Conservation (phyloP, 2,797 vertebrate species). For the Valencia hispanica region DNA sequence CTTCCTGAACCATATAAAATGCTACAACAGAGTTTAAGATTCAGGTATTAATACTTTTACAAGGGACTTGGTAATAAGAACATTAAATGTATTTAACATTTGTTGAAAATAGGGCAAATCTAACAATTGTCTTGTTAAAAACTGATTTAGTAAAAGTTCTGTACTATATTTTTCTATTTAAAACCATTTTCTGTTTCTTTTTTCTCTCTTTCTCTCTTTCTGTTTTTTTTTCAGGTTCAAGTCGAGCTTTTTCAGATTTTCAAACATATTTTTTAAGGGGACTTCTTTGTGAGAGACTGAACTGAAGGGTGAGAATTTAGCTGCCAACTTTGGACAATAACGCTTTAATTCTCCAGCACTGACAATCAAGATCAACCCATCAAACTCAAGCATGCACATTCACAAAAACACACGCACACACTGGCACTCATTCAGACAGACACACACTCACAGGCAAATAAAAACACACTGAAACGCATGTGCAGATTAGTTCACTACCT, state of each 20-base stretch:
- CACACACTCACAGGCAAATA: slow-evolving; percentile 33
- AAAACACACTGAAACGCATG: slow-evolving; percentile 50
- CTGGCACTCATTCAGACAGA: slow-evolving; percentile 46
- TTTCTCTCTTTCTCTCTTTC: slow-evolving; percentile 34
- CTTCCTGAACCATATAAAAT: too few relatives aligned
- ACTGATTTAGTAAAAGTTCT: neutral
- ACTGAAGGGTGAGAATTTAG: slow-evolving; percentile 81
- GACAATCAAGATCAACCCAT: slow-evolving; percentile 86
- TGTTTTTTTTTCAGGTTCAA: slow-evolving; percentile 70
- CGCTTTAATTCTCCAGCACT: slow-evolving; percentile 87
- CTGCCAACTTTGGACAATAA: slow-evolving; percentile 80
- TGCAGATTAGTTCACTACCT: slow-evolving; percentile 65
- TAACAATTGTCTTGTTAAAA: neutral
- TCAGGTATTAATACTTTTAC: neutral
- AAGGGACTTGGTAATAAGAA: neutral
- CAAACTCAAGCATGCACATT: slow-evolving; percentile 61
- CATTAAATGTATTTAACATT: neutral
- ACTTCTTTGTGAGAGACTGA: slow-evolving; percentile 79
- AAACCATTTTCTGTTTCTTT: slow-evolving; percentile 11
- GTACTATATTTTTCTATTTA: neutral
- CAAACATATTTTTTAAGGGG: slow-evolving; percentile 72
- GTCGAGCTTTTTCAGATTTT: slow-evolving; percentile 81
- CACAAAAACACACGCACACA: slow-evolving; percentile 38
- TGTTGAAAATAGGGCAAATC: neutral
- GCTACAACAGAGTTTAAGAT: too few relatives aligned